Base-by-base conservation (phyloP, 2,888 invertebrate genomes). In the Drosophila cognata region DNA sequence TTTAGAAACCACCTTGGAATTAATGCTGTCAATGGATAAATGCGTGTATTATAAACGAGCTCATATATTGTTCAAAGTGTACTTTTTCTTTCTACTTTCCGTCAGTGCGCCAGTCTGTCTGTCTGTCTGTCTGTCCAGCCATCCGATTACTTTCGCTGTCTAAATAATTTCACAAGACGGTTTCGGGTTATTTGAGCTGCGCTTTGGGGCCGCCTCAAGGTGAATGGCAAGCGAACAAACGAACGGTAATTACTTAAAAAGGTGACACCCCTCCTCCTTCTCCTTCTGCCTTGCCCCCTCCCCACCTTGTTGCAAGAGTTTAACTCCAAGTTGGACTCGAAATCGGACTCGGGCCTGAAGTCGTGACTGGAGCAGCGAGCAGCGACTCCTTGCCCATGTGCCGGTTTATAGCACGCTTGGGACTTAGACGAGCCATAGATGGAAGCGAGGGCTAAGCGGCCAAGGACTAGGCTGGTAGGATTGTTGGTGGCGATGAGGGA, bases 131-230 rank as follows among this genome's bases (percentile, higher is more conserved):
- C 52, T 51, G 74, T 43, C 69, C 79, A 43, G 66, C 74, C 74
- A 74, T 67, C 73, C 84, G 84, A 87, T 84, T 87, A 85, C 89
- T 85, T 85, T 85, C 88, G 82, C 85, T 84, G 87, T 87, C 87
- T 78, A 87, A 85, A 88, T 88, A 77, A 80, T 84, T 88, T 85
- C 66, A 58, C 80, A 82, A 82, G 66, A 79, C 81, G 79, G 81
- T 88, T 86, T 84, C 80, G 79, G 86, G 81, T 81, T 81, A 81
- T 81, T 82, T 81, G 82, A 87, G 78, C 78, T 65, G 64, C 68
- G 73, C 79, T 74, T 67, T 67, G 62, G 85, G 81, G 77, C 81
- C 53, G 79, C 63, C 80, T 88, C 88, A 88, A 88, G 88, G 88
- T 84, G 88, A 85, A 87, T 86, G 82, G 87, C 79, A 81, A 66